Percentiles rank a stretch among this genome's conserved stretches.
Conservation (phyloP, 2,888 invertebrate genomes). For the Glomeris marginata region DNA sequence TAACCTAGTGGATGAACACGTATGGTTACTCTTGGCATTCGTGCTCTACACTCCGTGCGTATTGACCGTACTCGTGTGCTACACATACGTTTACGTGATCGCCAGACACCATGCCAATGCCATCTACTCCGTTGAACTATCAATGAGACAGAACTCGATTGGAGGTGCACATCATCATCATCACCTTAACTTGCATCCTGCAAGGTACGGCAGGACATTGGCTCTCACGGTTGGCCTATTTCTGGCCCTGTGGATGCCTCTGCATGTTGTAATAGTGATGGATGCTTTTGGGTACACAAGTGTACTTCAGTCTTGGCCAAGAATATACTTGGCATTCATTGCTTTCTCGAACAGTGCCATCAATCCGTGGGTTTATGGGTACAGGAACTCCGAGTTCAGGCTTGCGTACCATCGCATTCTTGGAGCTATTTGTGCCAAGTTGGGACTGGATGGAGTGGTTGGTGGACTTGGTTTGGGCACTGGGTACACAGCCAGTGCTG, state of each 20-base stretch:
- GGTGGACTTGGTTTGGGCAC: background rate
- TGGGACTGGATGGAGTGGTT: constrained; percentile 9
- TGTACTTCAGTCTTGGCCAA: constrained; percentile 37
- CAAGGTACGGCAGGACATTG: constrained; percentile 43
- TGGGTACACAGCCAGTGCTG: background rate
- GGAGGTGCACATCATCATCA: constrained; percentile 3
- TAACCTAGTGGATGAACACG: constrained; percentile 36
- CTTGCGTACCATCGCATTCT: constrained; percentile 41
- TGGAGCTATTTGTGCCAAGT: constrained; percentile 30
- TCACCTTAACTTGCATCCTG: constrained; percentile 25
- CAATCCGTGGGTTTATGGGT: constrained; percentile 51
- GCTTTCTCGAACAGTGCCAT: constrained; percentile 42
- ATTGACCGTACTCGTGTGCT: constrained; percentile 41
- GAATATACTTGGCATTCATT: constrained; percentile 42
- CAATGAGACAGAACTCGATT: constrained; percentile 29
- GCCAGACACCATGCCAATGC: constrained; percentile 47
- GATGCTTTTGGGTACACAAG: constrained; percentile 26
- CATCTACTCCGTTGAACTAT: constrained; percentile 44
- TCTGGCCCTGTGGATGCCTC: constrained; percentile 44
- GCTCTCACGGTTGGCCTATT: constrained; percentile 47
- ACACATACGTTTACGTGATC: constrained; percentile 45
- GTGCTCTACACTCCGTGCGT: constrained; percentile 46
- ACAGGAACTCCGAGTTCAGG: constrained; percentile 44
- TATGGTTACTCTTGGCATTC: constrained; percentile 41
- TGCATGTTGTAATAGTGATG: constrained; percentile 35